These are phyloP conservation scores for Gopherus flavomarginatus DNA, from an alignment of 2,113 vertebrate species.

Conservation along the genomic window DNA sequence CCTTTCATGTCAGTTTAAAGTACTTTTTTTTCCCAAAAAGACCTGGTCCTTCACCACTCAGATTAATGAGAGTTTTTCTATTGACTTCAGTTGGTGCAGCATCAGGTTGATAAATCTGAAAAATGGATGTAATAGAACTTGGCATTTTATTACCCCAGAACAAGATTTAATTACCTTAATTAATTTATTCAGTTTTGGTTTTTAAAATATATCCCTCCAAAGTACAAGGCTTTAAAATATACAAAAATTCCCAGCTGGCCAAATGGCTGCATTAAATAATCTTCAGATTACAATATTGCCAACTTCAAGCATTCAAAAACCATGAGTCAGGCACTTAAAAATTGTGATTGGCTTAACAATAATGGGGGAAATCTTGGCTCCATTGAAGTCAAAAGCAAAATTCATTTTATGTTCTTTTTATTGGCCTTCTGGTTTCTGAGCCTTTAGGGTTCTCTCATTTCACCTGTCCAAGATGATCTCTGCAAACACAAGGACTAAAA, in stretches of 20 bases:
- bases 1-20: background rate
- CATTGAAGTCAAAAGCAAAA: background rate
- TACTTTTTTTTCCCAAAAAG: background rate
- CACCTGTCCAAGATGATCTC: slow-evolving; percentile 8
- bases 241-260: background rate
- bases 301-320: background rate
- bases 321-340: background rate
- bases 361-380: background rate
- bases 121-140: background rate
- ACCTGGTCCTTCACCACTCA: background rate
- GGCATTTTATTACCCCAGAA: slow-evolving; percentile 5
- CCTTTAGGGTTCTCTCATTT: slow-evolving; percentile 38
- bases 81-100: slow-evolving; percentile 3
- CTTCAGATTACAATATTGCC: background rate
- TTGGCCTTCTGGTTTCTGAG: slow-evolving; percentile 62
- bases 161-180: background rate
- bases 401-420: slow-evolving; percentile 27
- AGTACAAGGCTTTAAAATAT: background rate
- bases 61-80: background rate
- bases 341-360: background rate
- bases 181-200: slow-evolving; percentile 13
- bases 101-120: background rate
- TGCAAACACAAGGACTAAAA: background rate
- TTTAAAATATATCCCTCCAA: background rate
- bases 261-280: background rate